Percentiles rank a stretch among this genome's conserved stretches.
These are phyloP conservation scores for Hydropotes inermis DNA, from an alignment of 2,113 vertebrate species.

Conservation along the genomic window DNA sequence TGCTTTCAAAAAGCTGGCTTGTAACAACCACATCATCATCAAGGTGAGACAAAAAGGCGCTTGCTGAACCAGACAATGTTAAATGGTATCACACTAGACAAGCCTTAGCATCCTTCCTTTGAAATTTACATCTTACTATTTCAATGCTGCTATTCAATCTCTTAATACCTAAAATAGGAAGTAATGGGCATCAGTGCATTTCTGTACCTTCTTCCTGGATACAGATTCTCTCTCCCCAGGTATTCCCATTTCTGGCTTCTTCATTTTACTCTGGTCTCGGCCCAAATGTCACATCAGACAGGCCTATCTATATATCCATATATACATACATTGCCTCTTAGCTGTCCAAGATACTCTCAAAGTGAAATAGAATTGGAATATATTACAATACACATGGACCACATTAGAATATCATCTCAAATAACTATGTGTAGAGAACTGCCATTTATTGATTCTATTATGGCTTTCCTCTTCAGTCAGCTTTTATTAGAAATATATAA, in stretches of 20 bases:
- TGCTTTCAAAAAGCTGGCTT: slow-evolving; percentile 1
- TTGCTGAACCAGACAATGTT: background rate
- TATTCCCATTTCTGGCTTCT: background rate
- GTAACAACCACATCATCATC: background rate
- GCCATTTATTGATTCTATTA: background rate
- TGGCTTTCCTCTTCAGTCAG: background rate
- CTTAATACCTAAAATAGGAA: background rate
- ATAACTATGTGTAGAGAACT: background rate
- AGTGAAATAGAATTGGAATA: background rate
- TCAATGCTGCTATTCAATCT: background rate
- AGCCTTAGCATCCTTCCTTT: background rate
- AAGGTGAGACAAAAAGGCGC: background rate
- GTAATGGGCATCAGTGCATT: background rate
- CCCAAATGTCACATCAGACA: background rate
- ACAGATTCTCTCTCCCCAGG: background rate
- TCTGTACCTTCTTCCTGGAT: background rate
- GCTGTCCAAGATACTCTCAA: background rate
- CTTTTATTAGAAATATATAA: slow-evolving; percentile 13
- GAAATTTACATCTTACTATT: background rate
- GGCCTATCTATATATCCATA: background rate
- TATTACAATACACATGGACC: background rate
- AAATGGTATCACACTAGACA: background rate
- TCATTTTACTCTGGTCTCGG: background rate
- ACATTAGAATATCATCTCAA: background rate
- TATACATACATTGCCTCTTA: background rate